Evolutionary conservation across 2,797 vertebrate genomes (phyloP), one percentile per base, ranked within the genome.

Genomic region (Pseudocheirus occidentalis): DNA sequence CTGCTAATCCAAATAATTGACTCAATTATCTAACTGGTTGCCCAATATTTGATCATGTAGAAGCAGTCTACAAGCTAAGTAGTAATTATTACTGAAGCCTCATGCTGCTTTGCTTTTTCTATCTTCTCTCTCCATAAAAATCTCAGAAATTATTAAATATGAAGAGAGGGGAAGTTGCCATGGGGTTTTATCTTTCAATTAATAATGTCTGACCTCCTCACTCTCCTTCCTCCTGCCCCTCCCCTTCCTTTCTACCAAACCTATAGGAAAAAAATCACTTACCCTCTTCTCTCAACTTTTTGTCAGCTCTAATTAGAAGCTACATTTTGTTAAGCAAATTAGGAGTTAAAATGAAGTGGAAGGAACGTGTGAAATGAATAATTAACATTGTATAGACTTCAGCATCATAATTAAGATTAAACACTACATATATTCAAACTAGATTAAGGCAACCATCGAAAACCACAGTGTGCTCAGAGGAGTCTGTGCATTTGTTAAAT

Each of bases 331-430:
- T 98, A 98, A 98, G 98, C 98, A 98, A 98, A 99, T 98, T 99
- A 98, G 97, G 98, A 98, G 98, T 98, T 98, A 98, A 98, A 98
- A 98, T 98, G 98, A 98, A 98, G 97, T 98, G 95, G 98, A 98
- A 97, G 95, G 97, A 98, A 98, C 97, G 97, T 98, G 98, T 97
- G 97, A 98, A 98, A 99, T 99, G 98, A 99, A 99, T 98, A 98
- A 99, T 99, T 99, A 99, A 98, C 97, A 91, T 97, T 98, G 98
- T 98, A 98, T 98, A 99, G 98, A 98, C 98, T 99, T 98, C 96
- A 93, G 98, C 97, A 98, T 98, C 98, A 97, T 99, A 99, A 99
- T 98, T 99, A 98, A 99, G 98, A 99, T 98, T 99, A 98, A 99
- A 98, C 98, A 97, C 98, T 73, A 94, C 97, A 98, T 98, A 98